Evolutionary conservation across 2,113 vertebrate species (phyloP).

Genomic region (Zosterops pallidus): DNA sequence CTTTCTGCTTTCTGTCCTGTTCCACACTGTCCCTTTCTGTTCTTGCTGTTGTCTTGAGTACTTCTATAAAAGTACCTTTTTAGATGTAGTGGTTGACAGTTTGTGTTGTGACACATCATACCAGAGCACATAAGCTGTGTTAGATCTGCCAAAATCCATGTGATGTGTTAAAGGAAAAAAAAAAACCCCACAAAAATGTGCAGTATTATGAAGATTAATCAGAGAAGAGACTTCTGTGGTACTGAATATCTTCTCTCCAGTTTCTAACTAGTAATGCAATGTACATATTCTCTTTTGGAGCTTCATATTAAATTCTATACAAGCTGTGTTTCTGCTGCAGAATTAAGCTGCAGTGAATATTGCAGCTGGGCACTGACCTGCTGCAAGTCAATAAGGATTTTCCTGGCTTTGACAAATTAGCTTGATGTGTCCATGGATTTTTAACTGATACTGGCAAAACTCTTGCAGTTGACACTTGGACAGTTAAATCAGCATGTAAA

Average conservation of each 20-base stretch:
- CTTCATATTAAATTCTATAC: background rate
- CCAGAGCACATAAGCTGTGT: background rate
- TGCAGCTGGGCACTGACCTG: background rate
- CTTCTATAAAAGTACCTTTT: background rate
- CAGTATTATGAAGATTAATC: background rate
- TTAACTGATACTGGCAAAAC: background rate
- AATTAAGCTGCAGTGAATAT: background rate
- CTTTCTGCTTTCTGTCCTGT: background rate
- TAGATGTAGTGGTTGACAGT: background rate
- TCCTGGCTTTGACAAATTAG: background rate
- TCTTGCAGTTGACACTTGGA: background rate
- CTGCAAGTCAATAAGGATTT: background rate
- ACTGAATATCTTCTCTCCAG: background rate
- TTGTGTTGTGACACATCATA: background rate
- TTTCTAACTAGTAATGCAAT: background rate
- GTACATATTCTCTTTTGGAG: background rate
- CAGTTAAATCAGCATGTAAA: background rate
- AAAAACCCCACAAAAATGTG: no score
- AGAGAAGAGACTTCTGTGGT: background rate
- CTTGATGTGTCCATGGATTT: background rate
- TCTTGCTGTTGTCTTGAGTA: background rate
- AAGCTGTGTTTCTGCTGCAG: background rate
- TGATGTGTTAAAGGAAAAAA: background rate
- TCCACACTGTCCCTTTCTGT: fast-evolving
- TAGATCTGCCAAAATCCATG: background rate